phyloP scores from a whole-genome alignment of 2,888 invertebrate genomes.

The Spodoptera littoralis region DNA sequence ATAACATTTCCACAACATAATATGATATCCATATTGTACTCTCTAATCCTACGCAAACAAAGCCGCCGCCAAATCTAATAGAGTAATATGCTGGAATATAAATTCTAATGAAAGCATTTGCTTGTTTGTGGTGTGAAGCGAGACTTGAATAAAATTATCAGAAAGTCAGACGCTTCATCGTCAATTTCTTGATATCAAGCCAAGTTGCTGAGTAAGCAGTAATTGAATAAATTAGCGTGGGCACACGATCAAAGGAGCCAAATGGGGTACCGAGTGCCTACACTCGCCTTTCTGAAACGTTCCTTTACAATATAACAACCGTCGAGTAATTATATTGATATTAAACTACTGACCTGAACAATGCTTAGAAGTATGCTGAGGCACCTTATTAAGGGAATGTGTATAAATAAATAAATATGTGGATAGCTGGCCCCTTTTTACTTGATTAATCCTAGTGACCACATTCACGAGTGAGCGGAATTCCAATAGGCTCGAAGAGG shows the following conservation, averaged over 20 bases:
- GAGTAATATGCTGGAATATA: constrained; percentile 31
- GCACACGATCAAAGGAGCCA: constrained; percentile 70
- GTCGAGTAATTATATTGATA: constrained; percentile 53
- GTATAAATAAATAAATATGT: constrained; percentile 8
- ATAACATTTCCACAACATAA: constrained; percentile 14
- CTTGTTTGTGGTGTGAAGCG: constrained; percentile 46
- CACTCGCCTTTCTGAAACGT: constrained; percentile 56
- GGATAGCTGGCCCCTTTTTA: constrained; percentile 30
- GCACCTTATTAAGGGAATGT: constrained; percentile 5
- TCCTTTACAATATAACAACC: constrained; percentile 56
- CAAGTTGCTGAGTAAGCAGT: constrained; percentile 66
- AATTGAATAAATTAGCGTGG: constrained; percentile 75
- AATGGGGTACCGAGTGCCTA: constrained; percentile 58
- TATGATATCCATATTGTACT: constrained; percentile 1
- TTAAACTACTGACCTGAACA: constrained; percentile 35
- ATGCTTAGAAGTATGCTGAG: constrained; percentile 4
- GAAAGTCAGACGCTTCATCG: constrained; percentile 45
- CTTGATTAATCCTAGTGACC: constrained; percentile 35
- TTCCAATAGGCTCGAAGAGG: constrained; percentile 25
- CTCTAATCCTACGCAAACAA: constrained; percentile 43
- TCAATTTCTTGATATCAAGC: constrained; percentile 67
- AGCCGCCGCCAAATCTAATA: constrained; percentile 35
- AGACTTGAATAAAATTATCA: constrained; percentile 54
- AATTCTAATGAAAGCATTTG: constrained; percentile 45
- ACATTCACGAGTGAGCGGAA: constrained; percentile 23